Evolutionary conservation across 2,888 invertebrate species (phyloP), one percentile per base, ranked within the genome.

Genomic region (Teinopalpus imperialis): DNA sequence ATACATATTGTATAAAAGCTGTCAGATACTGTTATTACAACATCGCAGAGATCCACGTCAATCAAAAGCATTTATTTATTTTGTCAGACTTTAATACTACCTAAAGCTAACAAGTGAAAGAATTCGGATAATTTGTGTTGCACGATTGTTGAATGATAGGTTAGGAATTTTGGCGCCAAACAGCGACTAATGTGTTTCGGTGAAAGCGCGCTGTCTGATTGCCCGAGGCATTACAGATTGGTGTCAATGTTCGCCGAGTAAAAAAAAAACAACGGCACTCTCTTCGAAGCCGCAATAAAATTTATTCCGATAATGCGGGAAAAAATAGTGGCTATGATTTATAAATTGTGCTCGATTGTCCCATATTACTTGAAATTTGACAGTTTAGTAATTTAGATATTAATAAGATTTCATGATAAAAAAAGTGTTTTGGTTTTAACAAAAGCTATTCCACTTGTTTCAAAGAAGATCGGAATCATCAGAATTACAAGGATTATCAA

Each of bases 151-250:
- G 61, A 69, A 66, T 74, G 54, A 65, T 57, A 68, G 63, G 66
- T 67, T 69, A 72, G 68, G 80, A 80, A 77, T 82, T 82, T 82
- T 80, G 81, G 82, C 83, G 83, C 83, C 85, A 73, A 72, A 66
- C 51, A 52, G 51, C 54, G 49, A 43, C 49, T 62, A 63, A 63
- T 63, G 55, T 56, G 56, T 51, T 36, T 16, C 14, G 54, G 81
- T 69, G 83, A 85, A 83, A 85, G 85, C 66, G 63, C 63, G 66
- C 55, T 54, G 67, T 63, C 63, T 67, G 51, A 52, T 53, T 34
- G 67, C 80, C 69, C 50, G 58, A 46, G 74, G 80, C 79, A 56
- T 55, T 65, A 62, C 51, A 50, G 53, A 71, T 73, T 60, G 62
- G 67, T 74, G 74, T 70, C 72, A 69, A 60, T 68, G 69, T 53